Base-by-base conservation (phyloP, 2,113 vertebrate species). In the Aspiorhynchus laticeps region DNA sequence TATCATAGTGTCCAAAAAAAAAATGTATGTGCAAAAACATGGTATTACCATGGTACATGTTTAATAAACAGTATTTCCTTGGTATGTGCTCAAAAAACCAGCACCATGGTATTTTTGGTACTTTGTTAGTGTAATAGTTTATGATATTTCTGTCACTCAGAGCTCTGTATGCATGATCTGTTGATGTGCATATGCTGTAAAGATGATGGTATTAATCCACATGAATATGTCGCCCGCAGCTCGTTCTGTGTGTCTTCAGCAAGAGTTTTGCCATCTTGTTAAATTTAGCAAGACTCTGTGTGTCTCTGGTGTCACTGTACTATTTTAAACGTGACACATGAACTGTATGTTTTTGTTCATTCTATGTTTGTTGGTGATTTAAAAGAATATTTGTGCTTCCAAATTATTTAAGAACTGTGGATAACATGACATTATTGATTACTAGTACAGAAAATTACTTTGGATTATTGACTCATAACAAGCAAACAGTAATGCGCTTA, bases 211-310 rank as follows among this genome's bases (percentile, higher is more conserved):
- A 21, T 38, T 73, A 38, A 38, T 21, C 69, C 31, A 5, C 33
- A 5, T 36, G 31, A 71, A 9, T 5, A 73, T 15, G 38, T 46
- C 24, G 5, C 24, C 73, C 10, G 4, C 6, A 41, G 41, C 41
- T 26, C 38, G 46, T 43, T 74, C n/a, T 77, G 7, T 26, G 26
- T 77, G 6, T 77, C 43, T 77, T 33, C 31, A 28, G 46, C 46
- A 53, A 78, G 43, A 33, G 24, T 31, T 78, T 51, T 53, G 28
- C 43, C 15, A 9, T 48, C 76, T 75, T 78, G 76, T 51, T 78
- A 53, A 78, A 53, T 78, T 78, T 78, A 53, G 76, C 76, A 48
- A 19, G 73, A 28, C 26, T 78, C 75, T 26, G 15, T 48, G 46
- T 78, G 43, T 51, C 46, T 77, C 75, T 31, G 75, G 67, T 74